Conservation (phyloP, 2,888 invertebrate species). For the Acronicta aceris region DNA sequence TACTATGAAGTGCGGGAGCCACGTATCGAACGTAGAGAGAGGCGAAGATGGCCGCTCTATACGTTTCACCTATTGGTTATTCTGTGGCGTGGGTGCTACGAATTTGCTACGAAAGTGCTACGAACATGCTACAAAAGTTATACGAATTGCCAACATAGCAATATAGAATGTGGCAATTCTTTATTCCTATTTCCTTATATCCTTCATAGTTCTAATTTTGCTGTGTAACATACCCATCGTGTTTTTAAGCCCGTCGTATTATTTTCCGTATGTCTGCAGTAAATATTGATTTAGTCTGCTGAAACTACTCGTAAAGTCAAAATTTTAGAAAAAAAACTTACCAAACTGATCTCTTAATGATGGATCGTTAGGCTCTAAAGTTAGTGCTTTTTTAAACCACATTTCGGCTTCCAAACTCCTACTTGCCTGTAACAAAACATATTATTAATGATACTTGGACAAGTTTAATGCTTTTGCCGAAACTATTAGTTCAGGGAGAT, state of each 20-base stretch:
- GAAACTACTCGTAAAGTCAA: not conserved
- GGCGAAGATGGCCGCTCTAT: too few species aligned
- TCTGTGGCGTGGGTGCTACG: too few species aligned
- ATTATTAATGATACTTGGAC: conserved; percentile 36
- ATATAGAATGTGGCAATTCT: too few species aligned
- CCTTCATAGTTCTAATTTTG: too few species aligned
- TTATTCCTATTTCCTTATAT: too few species aligned
- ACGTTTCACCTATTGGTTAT: too few species aligned
- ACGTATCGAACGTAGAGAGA: too few species aligned
- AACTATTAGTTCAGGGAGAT: conserved; percentile 23
- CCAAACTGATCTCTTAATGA: conserved; percentile 97
- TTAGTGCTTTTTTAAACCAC: conserved; percentile 96
- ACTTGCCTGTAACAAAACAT: conserved; percentile 91
- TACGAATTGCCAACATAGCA: too few species aligned
- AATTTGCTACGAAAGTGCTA: too few species aligned
- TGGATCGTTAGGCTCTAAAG: conserved; percentile 94
- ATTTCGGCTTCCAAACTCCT: conserved; percentile 95
- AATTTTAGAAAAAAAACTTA: conserved; percentile 61
- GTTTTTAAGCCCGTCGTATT: not conserved
- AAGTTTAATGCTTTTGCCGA: conserved; percentile 33
- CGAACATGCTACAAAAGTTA: too few species aligned
- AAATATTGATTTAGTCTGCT: conserved; percentile 17
- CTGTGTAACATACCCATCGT: too few species aligned
- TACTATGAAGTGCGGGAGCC: too few species aligned
- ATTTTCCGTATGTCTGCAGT: conserved; percentile 12